phyloP scores from a whole-genome alignment of 2,888 invertebrate species.

The Calliopum simillimum region DNA sequence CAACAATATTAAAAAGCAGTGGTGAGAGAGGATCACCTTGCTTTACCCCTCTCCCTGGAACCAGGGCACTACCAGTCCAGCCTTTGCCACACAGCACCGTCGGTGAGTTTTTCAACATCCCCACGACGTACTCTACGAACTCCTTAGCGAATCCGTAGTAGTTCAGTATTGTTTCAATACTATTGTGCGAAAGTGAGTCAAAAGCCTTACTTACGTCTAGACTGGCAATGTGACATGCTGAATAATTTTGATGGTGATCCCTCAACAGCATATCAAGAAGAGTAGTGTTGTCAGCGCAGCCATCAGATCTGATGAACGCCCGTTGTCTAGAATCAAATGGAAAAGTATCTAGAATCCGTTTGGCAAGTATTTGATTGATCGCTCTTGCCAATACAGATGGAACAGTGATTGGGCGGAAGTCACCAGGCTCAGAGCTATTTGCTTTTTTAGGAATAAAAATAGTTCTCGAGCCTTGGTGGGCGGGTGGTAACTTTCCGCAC shows the following conservation, averaged over 20 bases:
- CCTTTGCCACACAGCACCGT: no score
- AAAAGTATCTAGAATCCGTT: not conserved
- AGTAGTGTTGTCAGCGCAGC: conserved; percentile 7
- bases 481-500: conserved; percentile 6
- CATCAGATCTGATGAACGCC: conserved; percentile 4
- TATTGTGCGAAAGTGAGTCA: no score
- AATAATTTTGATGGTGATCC: conserved; percentile 11
- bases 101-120: no score
- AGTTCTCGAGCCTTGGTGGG: not conserved
- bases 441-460: conserved; percentile 15
- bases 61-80: not conserved
- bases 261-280: conserved; percentile 11
- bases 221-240: conserved; percentile 6
- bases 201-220: conserved; percentile 23
- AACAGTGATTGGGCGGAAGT: conserved; percentile 15
- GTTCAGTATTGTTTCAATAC: no score
- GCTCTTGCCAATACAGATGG: conserved; percentile 7
- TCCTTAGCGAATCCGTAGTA: no score
- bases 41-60: not conserved
- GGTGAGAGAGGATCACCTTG: not conserved
- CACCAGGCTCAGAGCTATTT: conserved; percentile 12
- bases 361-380: not conserved
- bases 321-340: conserved; percentile 8
- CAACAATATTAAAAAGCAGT: no score
- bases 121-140: no score